Evolutionary conservation across 1,140 invertebrate species (phyloP), one percentile per base, ranked within the genome.

Genomic region (Brachionus paranguensis): DNA sequence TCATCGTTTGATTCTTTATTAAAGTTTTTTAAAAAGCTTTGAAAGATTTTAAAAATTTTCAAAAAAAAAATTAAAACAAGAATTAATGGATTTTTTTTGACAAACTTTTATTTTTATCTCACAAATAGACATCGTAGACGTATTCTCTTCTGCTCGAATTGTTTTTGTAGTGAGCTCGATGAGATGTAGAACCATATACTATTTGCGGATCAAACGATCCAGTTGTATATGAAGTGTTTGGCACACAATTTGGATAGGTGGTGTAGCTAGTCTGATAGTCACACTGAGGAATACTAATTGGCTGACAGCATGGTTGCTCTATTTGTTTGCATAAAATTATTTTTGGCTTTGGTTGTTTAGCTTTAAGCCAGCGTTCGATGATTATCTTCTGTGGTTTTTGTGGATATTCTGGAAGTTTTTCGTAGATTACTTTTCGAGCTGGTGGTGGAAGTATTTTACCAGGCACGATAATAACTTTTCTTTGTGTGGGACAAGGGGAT

Each of bases 351-450:
- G 33, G 65, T 74, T 41, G 33, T 8, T 84, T 55, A n/a, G 55
- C 37, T 72, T 50, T 27, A 27, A 84, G 65, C 83, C 83, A 84
- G 24, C 83, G 65, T 74, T 84, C 83, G 17, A 84, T 74, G 33
- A 76, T 84, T 11, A 84, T 47, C 55, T 65, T 50, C 37, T 29
- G 50, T 14, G 83, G 83, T 65, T 84, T 84, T 72, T 27, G 50
- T 55, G 83, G 83, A 53, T 5, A 41, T 20, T 72, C 43, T n/a
- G 83, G 83, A 8, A 84, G 45, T 53, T 65, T 65, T 76, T 81
- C 78, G 17, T 64, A 68, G 29, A 81, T 60, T 2, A 81, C 53
- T 68, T 81, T 81, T 10, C 78, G 24, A 37, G 53, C 60, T 60
- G 78, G 78, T 27, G 78, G 78, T 64, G 78, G 78, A 10, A 81